Base-by-base conservation (phyloP, 2,888 invertebrate species). In the Phaonia tiefii region DNA sequence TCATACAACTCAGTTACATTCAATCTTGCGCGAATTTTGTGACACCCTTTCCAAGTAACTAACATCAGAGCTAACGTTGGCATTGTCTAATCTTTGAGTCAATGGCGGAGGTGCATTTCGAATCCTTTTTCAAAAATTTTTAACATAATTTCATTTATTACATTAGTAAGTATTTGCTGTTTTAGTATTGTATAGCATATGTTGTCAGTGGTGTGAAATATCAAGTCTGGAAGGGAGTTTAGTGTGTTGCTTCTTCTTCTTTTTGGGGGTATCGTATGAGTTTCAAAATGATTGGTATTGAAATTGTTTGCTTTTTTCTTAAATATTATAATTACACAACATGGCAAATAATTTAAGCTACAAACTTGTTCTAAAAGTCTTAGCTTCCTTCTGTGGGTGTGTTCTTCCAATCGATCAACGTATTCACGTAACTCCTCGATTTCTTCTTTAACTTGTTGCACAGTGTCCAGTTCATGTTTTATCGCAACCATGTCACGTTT, bases 401-500 rank as follows among this genome's bases (percentile, higher is more conserved):
- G 96, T 91, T 97, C 97, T 92, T 97, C 97, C 85, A 97, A 93
- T 85, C 97, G 93, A 91, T 97, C 97, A 85, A 97, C 97, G 92
- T 97, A 97, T 91, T 97, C 97, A 86, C 97, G 93, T 89, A 97
- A 92, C 91, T 97, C 97, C 90, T 97, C 97, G 89, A 97, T 97
- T 92, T 97, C 97, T 90, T 97, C 97, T 91, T 97, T 97, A 87
- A 97, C 97, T 92, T 97, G 97, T 92, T 97, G 97, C 88, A 97
- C 97, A 83, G 97, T 96, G 91, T 97, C 97, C 91, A 97, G 92
- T 92, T 97, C 97, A 91, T 96, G 96, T 92, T 97, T 97, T 92
- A 97, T 97, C 90, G 96, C 96, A 87, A 97, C 96, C 97, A 97
- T 97, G 92, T 97, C 97, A 88, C 97, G 94, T 92, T 97, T 97